These are phyloP conservation scores for Acrossocheilus wenchowensis DNA, from an alignment of 2,797 vertebrate genomes.

Conservation along the genomic window DNA sequence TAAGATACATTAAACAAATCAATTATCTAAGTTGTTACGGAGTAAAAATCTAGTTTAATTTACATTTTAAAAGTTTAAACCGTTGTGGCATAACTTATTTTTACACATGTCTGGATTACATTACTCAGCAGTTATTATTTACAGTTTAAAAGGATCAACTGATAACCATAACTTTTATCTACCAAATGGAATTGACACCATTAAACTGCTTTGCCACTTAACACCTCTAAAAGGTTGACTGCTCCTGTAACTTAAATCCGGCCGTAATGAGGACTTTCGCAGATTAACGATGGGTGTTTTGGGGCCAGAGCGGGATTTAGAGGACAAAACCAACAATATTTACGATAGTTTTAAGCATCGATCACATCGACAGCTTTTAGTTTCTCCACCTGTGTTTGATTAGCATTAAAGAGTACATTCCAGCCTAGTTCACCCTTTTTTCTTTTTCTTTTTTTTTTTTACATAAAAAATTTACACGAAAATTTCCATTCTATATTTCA, in stretches of 20 bases:
- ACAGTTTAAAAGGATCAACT: conserved; percentile 59
- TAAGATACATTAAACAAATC: not conserved
- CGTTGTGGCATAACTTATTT: not conserved
- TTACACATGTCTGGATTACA: conserved; percentile 12
- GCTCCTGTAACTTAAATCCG: conserved; percentile 74
- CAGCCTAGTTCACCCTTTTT: conserved; percentile 65
- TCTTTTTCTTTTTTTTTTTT: conserved; percentile 18
- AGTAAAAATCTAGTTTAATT: not conserved
- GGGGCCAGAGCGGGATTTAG: conserved; percentile 65
- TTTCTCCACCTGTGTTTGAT: conserved; percentile 78
- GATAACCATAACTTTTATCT: conserved; percentile 68
- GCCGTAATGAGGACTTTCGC: conserved; percentile 80
- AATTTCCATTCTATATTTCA: not conserved
- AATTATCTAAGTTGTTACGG: not conserved
- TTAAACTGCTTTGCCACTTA: conserved; percentile 75
- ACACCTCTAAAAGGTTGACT: conserved; percentile 70
- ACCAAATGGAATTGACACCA: conserved; percentile 68
- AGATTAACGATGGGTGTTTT: conserved; percentile 77
- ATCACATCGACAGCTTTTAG: conserved; percentile 79
- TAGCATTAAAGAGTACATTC: conserved; percentile 76
- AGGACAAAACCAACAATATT: conserved; percentile 76
- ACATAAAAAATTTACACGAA: conserved; percentile 38
- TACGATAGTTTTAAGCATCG: conserved; percentile 78
- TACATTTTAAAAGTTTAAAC: not conserved
- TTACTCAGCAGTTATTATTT: conserved; percentile 23